Conservation (phyloP, 2,888 invertebrate genomes). For the Drosophila algonquin region DNA sequence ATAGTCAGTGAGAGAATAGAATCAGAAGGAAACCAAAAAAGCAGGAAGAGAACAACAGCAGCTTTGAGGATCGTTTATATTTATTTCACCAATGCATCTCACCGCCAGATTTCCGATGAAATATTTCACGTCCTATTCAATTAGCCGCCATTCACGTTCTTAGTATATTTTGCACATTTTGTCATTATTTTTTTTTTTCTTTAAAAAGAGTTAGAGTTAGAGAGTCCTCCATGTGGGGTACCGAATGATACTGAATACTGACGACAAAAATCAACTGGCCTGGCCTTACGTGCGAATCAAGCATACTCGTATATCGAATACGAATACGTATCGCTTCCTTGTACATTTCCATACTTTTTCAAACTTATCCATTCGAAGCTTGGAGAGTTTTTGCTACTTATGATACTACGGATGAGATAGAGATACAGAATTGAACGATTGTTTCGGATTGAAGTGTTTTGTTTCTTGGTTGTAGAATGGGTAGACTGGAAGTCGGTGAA, state of each 20-base stretch:
- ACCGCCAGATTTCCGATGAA: background rate
- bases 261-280: background rate
- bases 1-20: conserved; percentile 11
- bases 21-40: conserved; percentile 2
- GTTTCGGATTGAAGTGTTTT: conserved; percentile 37
- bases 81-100: background rate
- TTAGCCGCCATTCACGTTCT: too few relatives aligned
- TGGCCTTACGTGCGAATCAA: background rate
- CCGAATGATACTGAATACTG: too few relatives aligned
- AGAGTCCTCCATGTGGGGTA: too few relatives aligned
- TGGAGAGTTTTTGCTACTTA: conserved; percentile 4
- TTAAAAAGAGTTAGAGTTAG: background rate
- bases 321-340: background rate
- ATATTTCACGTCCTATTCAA: too few relatives aligned
- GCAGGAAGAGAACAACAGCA: background rate
- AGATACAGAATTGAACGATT: too few relatives aligned
- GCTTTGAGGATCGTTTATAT: background rate
- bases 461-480: background rate
- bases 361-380: background rate
- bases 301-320: background rate
- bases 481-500: background rate
- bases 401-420: conserved; percentile 18
- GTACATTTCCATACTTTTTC: background rate
- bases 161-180: too few relatives aligned
- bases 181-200: background rate